These are phyloP conservation scores for Cavia porcellus DNA, from an alignment of 2,113 vertebrate species.

Conservation along the genomic window DNA sequence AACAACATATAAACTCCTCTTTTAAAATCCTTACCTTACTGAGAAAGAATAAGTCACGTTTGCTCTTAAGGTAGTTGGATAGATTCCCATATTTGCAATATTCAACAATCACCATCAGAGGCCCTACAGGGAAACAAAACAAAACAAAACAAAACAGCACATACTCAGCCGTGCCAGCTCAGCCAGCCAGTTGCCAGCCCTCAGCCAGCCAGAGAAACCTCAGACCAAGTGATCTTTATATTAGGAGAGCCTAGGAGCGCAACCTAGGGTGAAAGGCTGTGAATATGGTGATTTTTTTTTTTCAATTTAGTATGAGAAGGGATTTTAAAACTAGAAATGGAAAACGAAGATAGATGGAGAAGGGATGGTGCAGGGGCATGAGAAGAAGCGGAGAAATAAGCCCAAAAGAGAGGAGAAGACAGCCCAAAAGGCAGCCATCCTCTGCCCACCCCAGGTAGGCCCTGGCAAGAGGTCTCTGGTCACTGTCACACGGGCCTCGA, in stretches of 20 bases:
- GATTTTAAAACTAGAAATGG: neutral
- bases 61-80: conserved; percentile 95
- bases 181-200: neutral
- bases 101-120: conserved; percentile 97
- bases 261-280: neutral
- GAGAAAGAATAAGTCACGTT: conserved; percentile 92
- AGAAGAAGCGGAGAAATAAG: neutral
- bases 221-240: neutral
- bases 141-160: neutral
- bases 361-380: neutral
- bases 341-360: neutral
- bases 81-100: conserved; percentile 96
- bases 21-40: conserved; percentile 88
- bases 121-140: conserved; percentile 87
- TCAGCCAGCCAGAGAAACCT: neutral
- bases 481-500: neutral
- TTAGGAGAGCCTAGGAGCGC: neutral
- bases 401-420: neutral
- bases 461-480: neutral
- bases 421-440: neutral
- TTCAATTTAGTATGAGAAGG: neutral
- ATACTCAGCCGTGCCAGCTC: neutral
- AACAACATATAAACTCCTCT: neutral
- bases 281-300: neutral
- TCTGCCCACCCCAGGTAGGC: neutral